Conservation (phyloP, 2,888 invertebrate genomes). For the Heteromyza rotundicornis region DNA sequence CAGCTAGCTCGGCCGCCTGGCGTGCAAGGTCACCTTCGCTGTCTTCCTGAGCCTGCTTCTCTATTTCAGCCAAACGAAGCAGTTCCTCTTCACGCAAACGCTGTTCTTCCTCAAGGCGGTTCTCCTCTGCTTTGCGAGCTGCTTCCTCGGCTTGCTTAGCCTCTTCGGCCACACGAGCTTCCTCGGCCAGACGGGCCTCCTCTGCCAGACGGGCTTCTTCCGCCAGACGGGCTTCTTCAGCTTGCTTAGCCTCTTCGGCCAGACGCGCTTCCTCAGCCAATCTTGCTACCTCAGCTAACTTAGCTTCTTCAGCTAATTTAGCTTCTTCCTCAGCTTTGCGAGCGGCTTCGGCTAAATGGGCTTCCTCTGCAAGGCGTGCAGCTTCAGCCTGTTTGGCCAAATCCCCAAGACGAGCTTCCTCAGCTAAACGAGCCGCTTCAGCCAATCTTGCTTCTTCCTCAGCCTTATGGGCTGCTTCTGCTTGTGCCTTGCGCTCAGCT, state of each 20-base stretch:
- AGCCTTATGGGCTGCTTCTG: conserved; percentile 42
- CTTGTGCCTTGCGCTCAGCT: conserved; percentile 62
- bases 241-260: conserved; percentile 64
- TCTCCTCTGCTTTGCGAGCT: conserved; percentile 63
- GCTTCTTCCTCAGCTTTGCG: conserved; percentile 60
- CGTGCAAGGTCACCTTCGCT: conserved; percentile 72
- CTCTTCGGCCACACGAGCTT: conserved; percentile 61
- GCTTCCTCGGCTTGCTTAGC: conserved; percentile 61
- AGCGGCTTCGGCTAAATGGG: conserved; percentile 60
- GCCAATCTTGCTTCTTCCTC: conserved; percentile 39
- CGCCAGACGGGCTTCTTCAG: conserved; percentile 52
- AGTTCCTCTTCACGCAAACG: conserved; percentile 65
- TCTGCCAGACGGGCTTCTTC: conserved; percentile 57
- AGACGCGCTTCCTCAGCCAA: conserved; percentile 63
- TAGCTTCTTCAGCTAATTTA: conserved; percentile 63
- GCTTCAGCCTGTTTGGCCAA: conserved; percentile 60
- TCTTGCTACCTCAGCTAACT: conserved; percentile 59
- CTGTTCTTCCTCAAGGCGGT: conserved; percentile 63
- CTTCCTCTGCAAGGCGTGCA: conserved; percentile 62
- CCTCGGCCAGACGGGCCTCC: conserved; percentile 47
- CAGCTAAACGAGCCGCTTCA: conserved; percentile 45
- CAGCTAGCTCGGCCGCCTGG: conserved; percentile 75
- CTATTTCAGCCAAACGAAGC: conserved; percentile 64
- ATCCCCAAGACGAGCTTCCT: conserved; percentile 60
- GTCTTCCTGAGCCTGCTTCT: conserved; percentile 65